Evolutionary conservation across 1,140 invertebrate genomes (phyloP), one percentile per base, ranked within the genome.

Genomic region (Ceratina japonica): DNA sequence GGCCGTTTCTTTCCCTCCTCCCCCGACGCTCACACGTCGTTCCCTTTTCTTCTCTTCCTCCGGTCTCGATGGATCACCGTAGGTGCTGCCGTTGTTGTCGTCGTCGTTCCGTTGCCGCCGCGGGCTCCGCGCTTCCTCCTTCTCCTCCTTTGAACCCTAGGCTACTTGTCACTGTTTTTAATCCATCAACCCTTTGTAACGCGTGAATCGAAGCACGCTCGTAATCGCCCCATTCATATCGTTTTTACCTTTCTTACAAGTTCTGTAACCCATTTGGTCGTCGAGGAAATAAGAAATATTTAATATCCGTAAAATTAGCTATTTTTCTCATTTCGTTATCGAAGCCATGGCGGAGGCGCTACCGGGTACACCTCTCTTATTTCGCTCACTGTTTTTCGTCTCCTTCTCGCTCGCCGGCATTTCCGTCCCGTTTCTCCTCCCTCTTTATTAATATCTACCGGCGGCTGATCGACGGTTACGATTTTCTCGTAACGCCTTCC

Each of bases 391-490:
- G 27, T 58, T 80, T 77, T 63, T 62, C 66, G n/a, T 66, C 70
- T 51, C 56, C 18, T 52, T 75, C 70, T 70, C 65, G 52, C 20
- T 52, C 49, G 52, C 56, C 37, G 37, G 37, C n/a, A 12, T 84
- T 71, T 80, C 58, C 59, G 20, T 76, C 61, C 51, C 59, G 51
- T 52, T 62, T 49, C 31, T 20, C 59, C 59, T 73, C 54, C 59
- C 71, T 68, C 70, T 85, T 84, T 84, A 85, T 85, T 84, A 85
- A 85, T 85, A 84, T 84, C 84, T 82, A 80, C 84, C 74, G 76
- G 16, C 44, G 65, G 59, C 75, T 84, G 84, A 84, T 85, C 79
- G 84, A 75, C 75, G 83, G 59, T 85, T 82, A 81, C 84, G 83
- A 85, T 84, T 84, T 81, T 85, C 84, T 85, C 84, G 82, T 64